Conservation (phyloP, 2,797 vertebrate species). For the Aplochiton taeniatus region DNA sequence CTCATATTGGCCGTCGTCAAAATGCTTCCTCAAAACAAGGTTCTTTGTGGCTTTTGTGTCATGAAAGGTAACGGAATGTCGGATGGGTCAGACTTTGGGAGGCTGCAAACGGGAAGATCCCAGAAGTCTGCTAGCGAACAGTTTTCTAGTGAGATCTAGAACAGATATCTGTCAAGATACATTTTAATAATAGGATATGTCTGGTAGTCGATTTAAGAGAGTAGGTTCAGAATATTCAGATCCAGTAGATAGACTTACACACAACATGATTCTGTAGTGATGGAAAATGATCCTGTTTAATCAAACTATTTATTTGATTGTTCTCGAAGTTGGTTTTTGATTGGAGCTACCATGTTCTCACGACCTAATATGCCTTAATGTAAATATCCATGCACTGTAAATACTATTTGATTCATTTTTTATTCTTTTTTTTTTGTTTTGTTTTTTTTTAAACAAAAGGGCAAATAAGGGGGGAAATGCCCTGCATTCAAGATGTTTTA, state of each 20-base stretch:
- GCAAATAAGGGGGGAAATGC: conserved; percentile 78
- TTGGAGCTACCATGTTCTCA: conserved; percentile 65
- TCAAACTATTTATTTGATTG: conserved; percentile 79
- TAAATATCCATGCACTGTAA: conserved; percentile 96
- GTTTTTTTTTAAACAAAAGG: conserved; percentile 81
- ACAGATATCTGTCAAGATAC: no score
- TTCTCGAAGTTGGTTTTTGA: conserved; percentile 73
- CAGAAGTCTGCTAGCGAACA: no score
- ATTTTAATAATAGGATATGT: no score
- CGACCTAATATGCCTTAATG: conserved; percentile 85
- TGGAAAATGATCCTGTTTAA: conserved; percentile 65
- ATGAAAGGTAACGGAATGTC: no score
- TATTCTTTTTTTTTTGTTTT: conserved; percentile 84
- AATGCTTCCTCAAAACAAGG: no score
- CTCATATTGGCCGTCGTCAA: no score
- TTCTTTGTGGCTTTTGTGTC: no score
- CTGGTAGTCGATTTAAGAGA: no score
- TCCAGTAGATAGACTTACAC: conserved; percentile 57
- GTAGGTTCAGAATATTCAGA: no score
- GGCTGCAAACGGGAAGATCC: no score
- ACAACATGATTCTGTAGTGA: conserved; percentile 69
- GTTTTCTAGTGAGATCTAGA: no score
- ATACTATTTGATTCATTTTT: conserved; percentile 82
- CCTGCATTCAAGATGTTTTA: conserved; percentile 86
- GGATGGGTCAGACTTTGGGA: no score